Evolutionary conservation across 2,888 invertebrate species (phyloP), one percentile per base, ranked within the genome.

Genomic region (Chalcis sispes): DNA sequence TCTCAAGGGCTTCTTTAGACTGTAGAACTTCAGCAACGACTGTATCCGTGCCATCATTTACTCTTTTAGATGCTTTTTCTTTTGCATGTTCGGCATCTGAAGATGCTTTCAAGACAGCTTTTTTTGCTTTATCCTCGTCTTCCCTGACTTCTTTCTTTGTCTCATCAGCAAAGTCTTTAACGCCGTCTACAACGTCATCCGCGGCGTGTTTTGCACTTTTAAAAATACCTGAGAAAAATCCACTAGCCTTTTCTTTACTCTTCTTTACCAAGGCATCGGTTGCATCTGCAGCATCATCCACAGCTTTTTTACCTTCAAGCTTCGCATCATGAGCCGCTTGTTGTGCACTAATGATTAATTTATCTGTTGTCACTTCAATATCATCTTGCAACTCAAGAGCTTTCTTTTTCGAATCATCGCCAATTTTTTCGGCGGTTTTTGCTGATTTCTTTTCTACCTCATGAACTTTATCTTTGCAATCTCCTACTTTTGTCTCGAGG

Each of bases 81-180:
- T 32, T 20, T 20, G 50, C 20, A 7, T 50, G 4, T 50, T 50
- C 2, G 10, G 18, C 50, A 10, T 50, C 20, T n/a, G n/a, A n/a
- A 5, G 10, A 2, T 2, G 52, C 67, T 42, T 79, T 78, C 4
- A 56, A 18, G 1, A 48, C 64, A 23, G 73, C 79, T 64, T 77
- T 74, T 64, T 77, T 52, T 7, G 77, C 79, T 50, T 73, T 73
- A 13, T 80, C 77, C 29, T 80, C 77, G 23, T 83, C 83, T 83
- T 79, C 90, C 2, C 75, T 80, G 8, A 79, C 82, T 64, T 79
- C 81, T 18, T 72, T 59, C 7, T 79, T 77, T 1, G 69, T 76
- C 13, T 77, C 80, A 7, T 80, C 80, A 88, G 82, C 90, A 89
- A 79, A 90, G 89, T 66, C 77, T 25, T 67, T 72, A 18, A 73